Conservation (phyloP, 64 coral and sea anemone species). For the Montipora efflorescens region DNA sequence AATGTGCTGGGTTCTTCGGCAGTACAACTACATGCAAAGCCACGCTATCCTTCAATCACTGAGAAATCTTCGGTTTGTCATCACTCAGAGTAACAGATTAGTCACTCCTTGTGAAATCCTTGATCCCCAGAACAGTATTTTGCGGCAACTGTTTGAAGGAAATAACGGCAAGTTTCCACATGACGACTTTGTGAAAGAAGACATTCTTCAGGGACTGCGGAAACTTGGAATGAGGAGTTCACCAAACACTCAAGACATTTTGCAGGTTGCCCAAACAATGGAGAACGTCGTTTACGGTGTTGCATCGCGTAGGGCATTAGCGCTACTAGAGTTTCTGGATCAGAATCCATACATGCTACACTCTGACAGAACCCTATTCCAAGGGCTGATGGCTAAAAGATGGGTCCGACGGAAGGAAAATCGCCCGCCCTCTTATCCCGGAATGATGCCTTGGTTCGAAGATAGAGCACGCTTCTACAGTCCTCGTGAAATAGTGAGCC, state of each 20-base stretch:
- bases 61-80: conserved; percentile 49
- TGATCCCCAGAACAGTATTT: conserved; percentile 53
- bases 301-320: conserved; percentile 29
- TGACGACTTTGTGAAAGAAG: conserved; percentile 14
- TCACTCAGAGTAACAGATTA: conserved; percentile 22
- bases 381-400: conserved; percentile 3
- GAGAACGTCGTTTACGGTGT: neutral
- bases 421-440: conserved; percentile 21
- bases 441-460: conserved; percentile 32
- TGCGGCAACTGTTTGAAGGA: conserved; percentile 70
- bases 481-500: conserved; percentile 36
- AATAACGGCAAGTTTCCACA: conserved; percentile 72
- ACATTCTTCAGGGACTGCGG: conserved; percentile 51
- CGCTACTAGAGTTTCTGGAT: conserved; percentile 44
- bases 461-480: neutral
- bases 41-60: conserved; percentile 36
- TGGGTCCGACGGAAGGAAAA: conserved; percentile 33
- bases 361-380: neutral
- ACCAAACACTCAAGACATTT: conserved; percentile 25
- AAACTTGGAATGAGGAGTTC: conserved; percentile 60
- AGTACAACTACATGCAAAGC: conserved; percentile 25
- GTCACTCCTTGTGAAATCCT: conserved; percentile 66
- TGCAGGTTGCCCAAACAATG: conserved; percentile 28
- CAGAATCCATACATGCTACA: neutral
- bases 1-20: conserved; percentile 78